Base-by-base conservation (phyloP, 2,113 vertebrate genomes). In the Anoura caudifer region DNA sequence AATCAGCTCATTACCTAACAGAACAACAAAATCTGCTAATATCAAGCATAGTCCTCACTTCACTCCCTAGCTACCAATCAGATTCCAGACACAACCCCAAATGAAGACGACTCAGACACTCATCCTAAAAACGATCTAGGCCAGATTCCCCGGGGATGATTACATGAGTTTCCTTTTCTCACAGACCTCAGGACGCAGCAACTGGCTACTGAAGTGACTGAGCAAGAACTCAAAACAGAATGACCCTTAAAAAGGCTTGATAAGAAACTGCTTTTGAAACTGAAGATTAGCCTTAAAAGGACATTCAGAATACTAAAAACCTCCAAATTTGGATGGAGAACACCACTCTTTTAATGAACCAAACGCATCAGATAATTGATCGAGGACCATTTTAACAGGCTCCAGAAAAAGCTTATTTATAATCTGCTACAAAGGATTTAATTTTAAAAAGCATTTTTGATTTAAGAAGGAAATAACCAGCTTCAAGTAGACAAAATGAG, bases 401-500 rank as follows among this genome's bases (percentile, higher is more conserved):
- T 87, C 38, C 41, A 94, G 41, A 91, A 76, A 83, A 94, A 87
- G 50, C 11, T 85, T 15, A 70, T 56, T 94, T 91, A 79, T 33
- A 63, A 91, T 28, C 19, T 33, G 41, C 43, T 50, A 41, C 5
- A 70, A 59, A 94, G 73, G 36, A 90, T 28, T 47, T 54, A 41
- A 33, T 22, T 76, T 52, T 79, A 91, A 88, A 94, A 72, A 95
- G 38, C 22, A n/a, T 83, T 70, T 63, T 70, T 92, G n/a, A 90
- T 14, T 91, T 94, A 73, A 94, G 76, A 72, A 90, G 45, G 65
- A 90, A 97, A 90, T 28, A 79, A 84, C 8, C 24, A 95, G 65
- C 41, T 88, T 38, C 81, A 13, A 91, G 83, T 41, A 76, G 61
- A 63, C 12, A 96, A 82, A 95, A 83, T 76, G 38, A 79, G 20